Percentiles rank a stretch among this genome's conserved stretches.
Evolutionary conservation across 2,797 vertebrate genomes (phyloP).

Genomic region (Myripristis murdjan): DNA sequence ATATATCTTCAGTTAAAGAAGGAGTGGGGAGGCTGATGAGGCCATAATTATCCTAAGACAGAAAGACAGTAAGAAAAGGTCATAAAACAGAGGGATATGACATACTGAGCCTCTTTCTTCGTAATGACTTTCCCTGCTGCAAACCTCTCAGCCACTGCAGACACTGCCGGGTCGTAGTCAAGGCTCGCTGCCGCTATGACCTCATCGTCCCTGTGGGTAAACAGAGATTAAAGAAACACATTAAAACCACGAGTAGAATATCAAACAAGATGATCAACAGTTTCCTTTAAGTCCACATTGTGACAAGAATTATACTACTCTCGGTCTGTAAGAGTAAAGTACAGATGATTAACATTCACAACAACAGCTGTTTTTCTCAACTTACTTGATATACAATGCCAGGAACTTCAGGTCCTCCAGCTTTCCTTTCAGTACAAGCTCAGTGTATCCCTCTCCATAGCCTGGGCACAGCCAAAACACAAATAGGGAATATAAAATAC

Average conservation of each 20-base stretch:
- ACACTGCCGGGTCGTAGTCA: slow-evolving; percentile 88
- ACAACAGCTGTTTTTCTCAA: slow-evolving; percentile 12
- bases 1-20: too few relatives aligned
- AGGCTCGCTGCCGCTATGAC: slow-evolving; percentile 89
- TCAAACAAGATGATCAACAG: not conserved
- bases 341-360: not conserved
- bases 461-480: slow-evolving; percentile 72
- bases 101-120: slow-evolving; percentile 87
- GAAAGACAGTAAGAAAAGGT: not conserved
- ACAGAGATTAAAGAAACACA: not conserved
- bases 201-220: slow-evolving; percentile 75
- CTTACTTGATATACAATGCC: slow-evolving; percentile 91
- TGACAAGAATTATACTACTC: not conserved
- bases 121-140: slow-evolving; percentile 84
- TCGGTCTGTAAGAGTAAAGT: not conserved
- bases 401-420: slow-evolving; percentile 87
- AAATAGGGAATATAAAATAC: not conserved
- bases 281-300: not conserved
- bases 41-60: not conserved
- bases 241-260: not conserved
- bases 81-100: slow-evolving; percentile 3
- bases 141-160: slow-evolving; percentile 87
- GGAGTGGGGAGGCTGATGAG: too few relatives aligned
- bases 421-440: slow-evolving; percentile 87
- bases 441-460: slow-evolving; percentile 87